Conservation (phyloP, 2,113 vertebrate species). For the Pedetes capensis region DNA sequence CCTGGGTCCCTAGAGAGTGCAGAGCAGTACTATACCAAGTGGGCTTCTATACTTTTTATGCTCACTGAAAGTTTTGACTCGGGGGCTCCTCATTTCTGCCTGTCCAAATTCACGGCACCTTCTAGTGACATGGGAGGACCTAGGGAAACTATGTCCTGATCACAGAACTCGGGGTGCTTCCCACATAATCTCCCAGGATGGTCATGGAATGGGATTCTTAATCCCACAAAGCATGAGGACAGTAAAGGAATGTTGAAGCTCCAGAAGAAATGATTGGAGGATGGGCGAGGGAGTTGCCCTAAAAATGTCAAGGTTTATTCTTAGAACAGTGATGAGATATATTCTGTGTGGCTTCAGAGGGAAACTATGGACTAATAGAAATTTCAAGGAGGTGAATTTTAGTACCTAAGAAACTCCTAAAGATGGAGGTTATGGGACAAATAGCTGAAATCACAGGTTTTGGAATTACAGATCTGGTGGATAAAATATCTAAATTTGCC, state of each 20-base stretch:
- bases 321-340: background rate
- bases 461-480: background rate
- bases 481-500: background rate
- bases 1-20: too few relatives aligned
- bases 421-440: background rate
- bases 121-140: background rate
- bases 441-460: background rate
- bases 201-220: background rate
- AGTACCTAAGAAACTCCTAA: background rate
- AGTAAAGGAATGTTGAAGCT: background rate
- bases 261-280: background rate
- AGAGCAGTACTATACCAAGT: too few relatives aligned
- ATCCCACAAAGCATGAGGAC: background rate
- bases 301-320: slow-evolving; percentile 15
- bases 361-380: background rate
- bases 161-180: background rate
- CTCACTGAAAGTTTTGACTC: background rate
- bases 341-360: background rate
- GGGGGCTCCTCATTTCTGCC: background rate
- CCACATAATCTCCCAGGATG: background rate
- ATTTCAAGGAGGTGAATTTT: slow-evolving; percentile 9
- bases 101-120: background rate
- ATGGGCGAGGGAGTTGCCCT: background rate
- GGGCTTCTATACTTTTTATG: background rate
- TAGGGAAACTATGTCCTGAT: background rate